Evolutionary conservation across 2,888 invertebrate genomes (phyloP), one percentile per base, ranked within the genome.

Genomic region (Cordilura impudica): DNA sequence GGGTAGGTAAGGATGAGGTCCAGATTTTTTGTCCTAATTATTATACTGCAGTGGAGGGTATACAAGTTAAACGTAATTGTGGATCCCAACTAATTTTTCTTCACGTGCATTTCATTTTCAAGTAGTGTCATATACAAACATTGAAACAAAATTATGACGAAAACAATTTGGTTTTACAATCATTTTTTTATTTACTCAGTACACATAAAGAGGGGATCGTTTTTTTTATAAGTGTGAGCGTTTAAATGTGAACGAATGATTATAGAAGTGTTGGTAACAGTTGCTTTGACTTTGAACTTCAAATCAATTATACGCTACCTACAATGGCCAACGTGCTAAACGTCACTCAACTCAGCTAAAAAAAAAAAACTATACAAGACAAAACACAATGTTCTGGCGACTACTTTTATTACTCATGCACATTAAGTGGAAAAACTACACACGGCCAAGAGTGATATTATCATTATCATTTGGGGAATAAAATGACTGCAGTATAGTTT

Each of bases 241-340:
- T 16, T 19, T n/a, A 39, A 26, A n/a, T 49, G 8, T 21, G 8
- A 49, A 19, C 19, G 8, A 56, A 19, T 16, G 2, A n/a, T 7
- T 21, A 10, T 31, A 14, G 12, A 2, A 26, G 26, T 29, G 18
- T 47, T 47, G 63, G 39, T 65, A 65, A 49, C 39, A 16, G 47
- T 56, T 26, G 5, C 49, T 45, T n/a, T 53, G 77, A 67, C 81
- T 79, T 81, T 81, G 81, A 81, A 80, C 79, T 81, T 72, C 74
- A 74, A 79, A 78, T 69, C 67, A 67, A 70, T 51, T 53, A 66
- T 71, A 77, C 81, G 66, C 67, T 19, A 47, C 63, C 53, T 23
- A 21, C 58, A 49, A 39, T 1, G 26, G 47, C 2, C 6, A 29
- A 21, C 19, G 19, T 23, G 54, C 35, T 26, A 8, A 47, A 58